Percentiles rank a stretch among this genome's conserved stretches.
These are phyloP conservation scores for Drosophila miranda DNA, from an alignment of 1,140 invertebrate genomes.

Conservation along the genomic window DNA sequence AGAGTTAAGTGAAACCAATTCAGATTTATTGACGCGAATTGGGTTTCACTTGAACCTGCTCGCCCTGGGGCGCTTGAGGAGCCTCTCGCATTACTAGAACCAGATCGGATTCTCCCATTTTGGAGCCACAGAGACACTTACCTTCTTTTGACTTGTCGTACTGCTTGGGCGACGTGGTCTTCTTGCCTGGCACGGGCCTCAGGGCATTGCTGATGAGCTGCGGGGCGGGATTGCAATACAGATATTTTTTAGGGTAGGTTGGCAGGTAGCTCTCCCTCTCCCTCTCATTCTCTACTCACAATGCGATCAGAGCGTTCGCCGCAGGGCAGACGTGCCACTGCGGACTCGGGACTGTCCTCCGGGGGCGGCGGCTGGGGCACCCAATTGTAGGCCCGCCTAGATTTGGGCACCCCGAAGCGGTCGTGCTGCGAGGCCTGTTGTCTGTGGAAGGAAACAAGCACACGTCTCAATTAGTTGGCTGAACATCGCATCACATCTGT, in stretches of 20 bases:
- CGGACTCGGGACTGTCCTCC: constrained; percentile 91
- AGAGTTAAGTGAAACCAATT: constrained; percentile 81
- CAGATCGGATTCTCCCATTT: constrained; percentile 24
- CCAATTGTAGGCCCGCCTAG: constrained; percentile 95
- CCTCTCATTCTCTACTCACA: constrained; percentile 83
- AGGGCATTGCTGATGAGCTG: constrained; percentile 85
- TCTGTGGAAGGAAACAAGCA: constrained; percentile 76
- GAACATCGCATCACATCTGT: too few relatives aligned
- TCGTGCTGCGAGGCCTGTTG: constrained; percentile 94
- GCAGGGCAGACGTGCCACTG: constrained; percentile 90
- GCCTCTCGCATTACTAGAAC: constrained; percentile 52
- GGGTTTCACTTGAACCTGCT: constrained; percentile 71
- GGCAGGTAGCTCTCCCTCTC: neutral
- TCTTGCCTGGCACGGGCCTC: constrained; percentile 84
- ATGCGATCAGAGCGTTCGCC: constrained; percentile 91
- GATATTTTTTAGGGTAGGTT: constrained; percentile 11
- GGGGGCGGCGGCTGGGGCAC: constrained; percentile 94
- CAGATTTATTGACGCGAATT: constrained; percentile 78
- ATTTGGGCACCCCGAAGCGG: constrained; percentile 90
- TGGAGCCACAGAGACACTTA: constrained; percentile 54
- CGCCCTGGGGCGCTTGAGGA: constrained; percentile 46
- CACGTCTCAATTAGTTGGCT: neutral
- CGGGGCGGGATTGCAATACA: constrained; percentile 28
- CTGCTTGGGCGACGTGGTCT: constrained; percentile 86
- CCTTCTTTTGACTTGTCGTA: constrained; percentile 81